Evolutionary conservation across 2,797 vertebrate genomes (phyloP).

Genomic region (Mareca strepera): DNA sequence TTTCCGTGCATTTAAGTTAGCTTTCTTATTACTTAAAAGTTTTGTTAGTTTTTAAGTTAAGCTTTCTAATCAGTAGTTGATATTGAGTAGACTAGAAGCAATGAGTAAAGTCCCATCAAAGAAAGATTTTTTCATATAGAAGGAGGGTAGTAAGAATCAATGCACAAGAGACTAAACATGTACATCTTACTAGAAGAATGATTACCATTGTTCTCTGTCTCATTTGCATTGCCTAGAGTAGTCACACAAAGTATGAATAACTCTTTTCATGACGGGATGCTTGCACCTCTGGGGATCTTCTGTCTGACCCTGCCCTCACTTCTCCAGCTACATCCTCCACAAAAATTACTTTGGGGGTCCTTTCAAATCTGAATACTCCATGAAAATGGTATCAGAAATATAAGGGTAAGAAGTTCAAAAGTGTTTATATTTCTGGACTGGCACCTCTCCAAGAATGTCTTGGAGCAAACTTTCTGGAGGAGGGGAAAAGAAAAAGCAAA

Average conservation of each 20-base stretch:
- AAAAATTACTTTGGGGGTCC: not conserved
- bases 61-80: not conserved
- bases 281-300: not conserved
- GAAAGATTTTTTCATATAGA: not conserved
- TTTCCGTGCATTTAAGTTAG: accelerated
- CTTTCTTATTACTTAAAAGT: not conserved
- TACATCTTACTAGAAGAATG: not conserved
- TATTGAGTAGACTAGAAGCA: not conserved
- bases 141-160: not conserved
- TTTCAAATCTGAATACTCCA: not conserved
- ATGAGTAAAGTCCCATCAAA: not conserved
- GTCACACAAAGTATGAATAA: not conserved
- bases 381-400: not conserved
- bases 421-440: not conserved
- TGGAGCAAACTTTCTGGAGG: not conserved
- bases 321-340: not conserved
- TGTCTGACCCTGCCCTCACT: not conserved
- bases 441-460: not conserved
- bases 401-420: not conserved
- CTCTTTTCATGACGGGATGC: accelerated
- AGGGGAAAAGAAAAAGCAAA: not conserved
- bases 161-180: not conserved
- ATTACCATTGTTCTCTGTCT: not conserved
- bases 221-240: not conserved
- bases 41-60: not conserved